phyloP scores from a whole-genome alignment of 2,797 vertebrate species.

The Neosalanx taihuensis region DNA sequence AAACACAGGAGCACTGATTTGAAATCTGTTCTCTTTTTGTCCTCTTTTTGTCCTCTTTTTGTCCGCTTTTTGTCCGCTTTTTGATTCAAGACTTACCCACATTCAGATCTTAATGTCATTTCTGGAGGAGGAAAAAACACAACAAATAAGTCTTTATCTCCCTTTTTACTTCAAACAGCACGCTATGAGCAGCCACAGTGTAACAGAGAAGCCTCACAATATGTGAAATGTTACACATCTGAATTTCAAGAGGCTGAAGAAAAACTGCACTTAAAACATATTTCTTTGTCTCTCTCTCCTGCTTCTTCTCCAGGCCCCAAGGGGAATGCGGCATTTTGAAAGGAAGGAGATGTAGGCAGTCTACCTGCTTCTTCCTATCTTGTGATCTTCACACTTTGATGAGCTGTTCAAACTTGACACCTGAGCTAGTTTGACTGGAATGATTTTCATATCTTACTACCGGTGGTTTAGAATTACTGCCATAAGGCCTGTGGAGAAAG shows the following conservation, averaged over 20 bases:
- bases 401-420: slow-evolving; percentile 8
- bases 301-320: not conserved
- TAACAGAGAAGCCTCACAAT: not conserved
- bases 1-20: too few species aligned
- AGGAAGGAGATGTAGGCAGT: slow-evolving; percentile 4
- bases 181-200: not conserved
- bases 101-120: slow-evolving; percentile 4
- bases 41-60: not conserved
- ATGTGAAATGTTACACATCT: not conserved
- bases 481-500: too few species aligned
- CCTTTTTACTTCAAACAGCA: not conserved
- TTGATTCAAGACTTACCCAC: not conserved
- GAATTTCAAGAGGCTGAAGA: slow-evolving; percentile 1
- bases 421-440: not conserved
- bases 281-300: not conserved
- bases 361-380: slow-evolving; percentile 5
- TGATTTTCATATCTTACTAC: not conserved
- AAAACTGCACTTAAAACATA: not conserved
- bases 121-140: not conserved
- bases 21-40: too few species aligned
- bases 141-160: not conserved
- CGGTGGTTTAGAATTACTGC: not conserved
- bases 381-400: slow-evolving; percentile 17
- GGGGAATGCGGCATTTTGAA: slow-evolving; percentile 2
- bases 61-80: not conserved